phyloP scores from a whole-genome alignment of 2,113 vertebrate genomes.

The Podarcis cretensis region DNA sequence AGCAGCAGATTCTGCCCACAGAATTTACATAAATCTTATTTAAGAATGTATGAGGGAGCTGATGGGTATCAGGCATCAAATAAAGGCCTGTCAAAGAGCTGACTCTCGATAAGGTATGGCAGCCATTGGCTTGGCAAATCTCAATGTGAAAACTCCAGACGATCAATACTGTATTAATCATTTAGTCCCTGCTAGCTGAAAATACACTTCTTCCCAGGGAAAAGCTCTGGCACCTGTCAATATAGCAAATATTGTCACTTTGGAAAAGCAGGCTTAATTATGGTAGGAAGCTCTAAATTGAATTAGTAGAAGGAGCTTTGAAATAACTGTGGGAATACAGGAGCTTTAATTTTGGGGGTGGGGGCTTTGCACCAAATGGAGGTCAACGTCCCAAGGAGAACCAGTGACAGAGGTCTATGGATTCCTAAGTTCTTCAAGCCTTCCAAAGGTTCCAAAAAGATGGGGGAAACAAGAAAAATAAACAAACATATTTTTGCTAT shows the following conservation, averaged over 20 bases:
- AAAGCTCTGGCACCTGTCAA: slow-evolving; percentile 19
- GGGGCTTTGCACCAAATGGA: not conserved
- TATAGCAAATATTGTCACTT: slow-evolving; percentile 27
- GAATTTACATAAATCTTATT: slow-evolving; percentile 39
- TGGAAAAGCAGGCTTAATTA: slow-evolving; percentile 18
- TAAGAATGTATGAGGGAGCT: slow-evolving; percentile 51
- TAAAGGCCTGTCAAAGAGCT: slow-evolving; percentile 40
- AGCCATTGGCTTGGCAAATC: slow-evolving; percentile 39
- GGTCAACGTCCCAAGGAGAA: not conserved
- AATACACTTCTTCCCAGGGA: slow-evolving; percentile 39
- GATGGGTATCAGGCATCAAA: slow-evolving; percentile 51
- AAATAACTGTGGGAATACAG: not conserved
- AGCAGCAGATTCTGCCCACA: slow-evolving; percentile 24
- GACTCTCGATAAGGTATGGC: slow-evolving; percentile 34
- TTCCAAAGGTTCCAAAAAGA: not conserved
- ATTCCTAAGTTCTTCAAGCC: not conserved
- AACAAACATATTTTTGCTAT: not conserved
- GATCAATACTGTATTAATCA: slow-evolving; percentile 59
- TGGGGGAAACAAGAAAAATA: not conserved
- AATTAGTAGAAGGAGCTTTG: not conserved
- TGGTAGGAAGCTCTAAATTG: slow-evolving; percentile 16
- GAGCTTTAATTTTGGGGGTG: not conserved
- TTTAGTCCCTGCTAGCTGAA: slow-evolving; percentile 52
- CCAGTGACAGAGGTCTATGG: not conserved
- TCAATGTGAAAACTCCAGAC: slow-evolving; percentile 6